Evolutionary conservation across 2,113 vertebrate genomes (phyloP).

Genomic region (Poecile atricapillus): DNA sequence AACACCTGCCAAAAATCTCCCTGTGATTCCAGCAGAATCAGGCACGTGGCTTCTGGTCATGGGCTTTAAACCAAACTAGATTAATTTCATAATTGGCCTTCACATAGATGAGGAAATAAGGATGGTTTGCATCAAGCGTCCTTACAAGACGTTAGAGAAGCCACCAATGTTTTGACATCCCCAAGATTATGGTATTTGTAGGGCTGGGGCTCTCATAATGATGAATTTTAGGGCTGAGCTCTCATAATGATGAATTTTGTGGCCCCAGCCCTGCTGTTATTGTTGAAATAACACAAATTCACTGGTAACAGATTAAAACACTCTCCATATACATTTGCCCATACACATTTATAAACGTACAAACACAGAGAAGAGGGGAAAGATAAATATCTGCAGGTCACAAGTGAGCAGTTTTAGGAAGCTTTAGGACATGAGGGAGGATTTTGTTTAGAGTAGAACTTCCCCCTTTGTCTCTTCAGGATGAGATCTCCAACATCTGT

Average conservation of each 20-base stretch:
- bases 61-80: background rate
- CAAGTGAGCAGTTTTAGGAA: conserved; percentile 8
- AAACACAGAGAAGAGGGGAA: background rate
- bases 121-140: background rate
- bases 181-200: background rate
- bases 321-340: background rate
- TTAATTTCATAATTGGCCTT: background rate
- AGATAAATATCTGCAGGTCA: conserved; percentile 4
- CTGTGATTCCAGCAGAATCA: background rate
- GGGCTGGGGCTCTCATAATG: background rate
- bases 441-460: conserved; percentile 15
- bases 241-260: background rate
- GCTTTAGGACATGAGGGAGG: background rate
- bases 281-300: background rate
- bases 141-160: background rate
- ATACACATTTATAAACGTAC: background rate
- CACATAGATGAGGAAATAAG: background rate
- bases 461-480: background rate
- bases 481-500: background rate
- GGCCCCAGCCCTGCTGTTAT: background rate
- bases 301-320: background rate
- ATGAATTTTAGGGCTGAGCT: background rate
- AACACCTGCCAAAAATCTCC: background rate
- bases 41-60: background rate
- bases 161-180: background rate